Percentiles rank a stretch among this genome's conserved stretches.
phyloP scores from a whole-genome alignment of 2,113 vertebrate genomes.

The Prionailurus bengalensis region DNA sequence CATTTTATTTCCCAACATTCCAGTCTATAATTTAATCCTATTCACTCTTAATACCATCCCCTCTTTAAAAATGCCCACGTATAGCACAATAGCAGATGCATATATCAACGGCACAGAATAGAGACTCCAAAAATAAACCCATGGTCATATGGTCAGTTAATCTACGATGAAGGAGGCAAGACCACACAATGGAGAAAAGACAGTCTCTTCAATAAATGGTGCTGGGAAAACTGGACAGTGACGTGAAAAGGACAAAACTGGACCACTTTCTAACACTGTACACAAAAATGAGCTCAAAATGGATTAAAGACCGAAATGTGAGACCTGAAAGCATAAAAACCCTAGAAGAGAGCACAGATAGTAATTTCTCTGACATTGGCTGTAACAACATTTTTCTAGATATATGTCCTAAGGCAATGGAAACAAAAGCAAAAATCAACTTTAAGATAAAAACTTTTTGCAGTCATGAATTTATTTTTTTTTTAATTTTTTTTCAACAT shows the following conservation, averaged over 20 bases:
- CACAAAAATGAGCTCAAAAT: not conserved
- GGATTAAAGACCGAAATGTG: not conserved
- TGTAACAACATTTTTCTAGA: not conserved
- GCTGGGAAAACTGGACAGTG: not conserved
- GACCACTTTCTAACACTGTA: not conserved
- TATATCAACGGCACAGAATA: not conserved
- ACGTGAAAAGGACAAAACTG: not conserved
- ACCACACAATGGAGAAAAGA: not conserved
- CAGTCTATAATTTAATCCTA: not conserved
- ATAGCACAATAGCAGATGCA: not conserved
- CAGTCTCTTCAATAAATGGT: not conserved
- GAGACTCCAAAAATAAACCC: not conserved
- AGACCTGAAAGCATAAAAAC: not conserved
- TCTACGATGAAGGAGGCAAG: not conserved
- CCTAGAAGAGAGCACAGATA: not conserved
- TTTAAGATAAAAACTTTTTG: no score
- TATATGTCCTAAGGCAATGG: not conserved
- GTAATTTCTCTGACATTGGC: not conserved
- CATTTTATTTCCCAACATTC: not conserved
- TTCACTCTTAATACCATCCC: not conserved
- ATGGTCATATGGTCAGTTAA: not conserved
- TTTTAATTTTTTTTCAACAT: no score
- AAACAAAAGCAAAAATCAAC: not conserved
- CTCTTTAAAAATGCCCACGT: not conserved
- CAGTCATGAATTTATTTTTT: no score